These are phyloP conservation scores for Okapia johnstoni DNA, from an alignment of 2,113 vertebrate genomes.

Conservation along the genomic window DNA sequence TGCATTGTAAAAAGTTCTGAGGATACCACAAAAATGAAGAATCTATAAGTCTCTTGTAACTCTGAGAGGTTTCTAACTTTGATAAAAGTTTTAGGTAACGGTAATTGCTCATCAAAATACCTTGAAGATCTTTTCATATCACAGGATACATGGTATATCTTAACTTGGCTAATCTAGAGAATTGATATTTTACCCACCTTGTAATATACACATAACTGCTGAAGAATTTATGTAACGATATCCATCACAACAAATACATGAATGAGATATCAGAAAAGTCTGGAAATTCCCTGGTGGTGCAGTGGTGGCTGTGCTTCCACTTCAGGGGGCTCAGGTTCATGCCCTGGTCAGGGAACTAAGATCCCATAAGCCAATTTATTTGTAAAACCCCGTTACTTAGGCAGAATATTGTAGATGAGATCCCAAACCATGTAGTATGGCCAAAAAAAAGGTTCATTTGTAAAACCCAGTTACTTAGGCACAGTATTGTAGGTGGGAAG, in stretches of 20 bases:
- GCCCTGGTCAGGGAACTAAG: not conserved
- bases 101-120: slow-evolving; percentile 37
- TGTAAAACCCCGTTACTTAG: slow-evolving; percentile 11
- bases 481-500: not conserved
- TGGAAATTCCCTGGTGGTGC: not conserved
- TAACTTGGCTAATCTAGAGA: slow-evolving; percentile 18
- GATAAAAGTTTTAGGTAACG: slow-evolving; percentile 2
- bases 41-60: not conserved
- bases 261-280: slow-evolving; percentile 29
- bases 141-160: not conserved
- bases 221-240: slow-evolving; percentile 39
- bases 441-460: not conserved
- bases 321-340: not conserved
- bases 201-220: not conserved
- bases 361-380: not conserved
- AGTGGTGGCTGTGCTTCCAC: not conserved
- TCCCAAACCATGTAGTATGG: not conserved
- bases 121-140: slow-evolving; percentile 39
- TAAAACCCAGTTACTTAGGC: not conserved
- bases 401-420: not conserved
- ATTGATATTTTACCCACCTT: slow-evolving; percentile 30
- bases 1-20: not conserved
- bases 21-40: not conserved
- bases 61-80: not conserved
- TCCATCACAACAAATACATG: not conserved